These are phyloP conservation scores for Drosophila colorata DNA, from an alignment of 2,888 invertebrate genomes.

Conservation along the genomic window DNA sequence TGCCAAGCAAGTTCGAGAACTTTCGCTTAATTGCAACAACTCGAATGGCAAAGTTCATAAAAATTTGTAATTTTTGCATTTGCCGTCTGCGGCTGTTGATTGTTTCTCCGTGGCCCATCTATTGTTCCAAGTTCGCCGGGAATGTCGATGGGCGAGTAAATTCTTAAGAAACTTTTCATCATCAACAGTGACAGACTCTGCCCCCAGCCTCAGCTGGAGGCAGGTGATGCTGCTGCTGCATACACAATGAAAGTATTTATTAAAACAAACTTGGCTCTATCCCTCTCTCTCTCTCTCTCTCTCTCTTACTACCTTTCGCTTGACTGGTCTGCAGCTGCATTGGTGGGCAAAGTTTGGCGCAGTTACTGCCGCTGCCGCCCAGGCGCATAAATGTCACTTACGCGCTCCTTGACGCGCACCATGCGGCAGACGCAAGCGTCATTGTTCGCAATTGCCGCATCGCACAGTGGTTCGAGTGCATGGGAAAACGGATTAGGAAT, in stretches of 20 bases:
- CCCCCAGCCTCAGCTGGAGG: conserved; percentile 17
- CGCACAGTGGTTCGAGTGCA: conserved; percentile 13
- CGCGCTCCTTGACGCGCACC: conserved; percentile 69
- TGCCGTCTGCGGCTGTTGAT: conserved; percentile 65
- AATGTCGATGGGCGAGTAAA: conserved; percentile 70
- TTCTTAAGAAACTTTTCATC: conserved; percentile 64
- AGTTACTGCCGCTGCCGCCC: conserved; percentile 32
- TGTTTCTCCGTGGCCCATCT: conserved; percentile 67
- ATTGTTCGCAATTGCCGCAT: conserved; percentile 56
- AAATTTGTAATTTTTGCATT: conserved; percentile 66
- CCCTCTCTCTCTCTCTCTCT: neutral
- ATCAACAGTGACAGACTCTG: conserved; percentile 38
- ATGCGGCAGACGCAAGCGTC: conserved; percentile 51
- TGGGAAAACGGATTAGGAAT: too few relatives aligned
- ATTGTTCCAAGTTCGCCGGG: conserved; percentile 58
- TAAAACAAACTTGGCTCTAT: conserved; percentile 71
- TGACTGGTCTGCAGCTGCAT: conserved; percentile 37
- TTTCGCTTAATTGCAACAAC: conserved; percentile 62
- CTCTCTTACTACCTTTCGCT: conserved; percentile 1
- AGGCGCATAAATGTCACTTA: conserved; percentile 82
- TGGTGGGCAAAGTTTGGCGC: conserved; percentile 53
- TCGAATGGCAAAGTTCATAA: conserved; percentile 33
- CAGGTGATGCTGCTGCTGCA: conserved; percentile 60
- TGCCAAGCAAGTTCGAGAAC: conserved; percentile 37
- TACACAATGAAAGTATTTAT: conserved; percentile 80